Base-by-base conservation (phyloP, 2,888 invertebrate genomes). In the Liposcelis brunnea region DNA sequence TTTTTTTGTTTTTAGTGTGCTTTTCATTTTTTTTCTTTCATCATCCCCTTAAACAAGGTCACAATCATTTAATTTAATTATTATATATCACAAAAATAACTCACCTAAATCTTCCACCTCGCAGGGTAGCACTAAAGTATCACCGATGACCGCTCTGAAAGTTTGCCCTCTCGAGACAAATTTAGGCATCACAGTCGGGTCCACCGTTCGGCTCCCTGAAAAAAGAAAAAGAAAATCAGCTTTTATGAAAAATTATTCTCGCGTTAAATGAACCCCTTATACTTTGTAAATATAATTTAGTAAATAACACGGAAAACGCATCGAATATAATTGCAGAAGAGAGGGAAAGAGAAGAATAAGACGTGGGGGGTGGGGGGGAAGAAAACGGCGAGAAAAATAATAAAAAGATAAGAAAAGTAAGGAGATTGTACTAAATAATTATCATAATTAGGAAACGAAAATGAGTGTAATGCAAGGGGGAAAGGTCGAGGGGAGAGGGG, bases 101-200 rank as follows among this genome's bases (percentile, higher is more conserved):
- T 74, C 62, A 82, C 83, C 83, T 54, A 82, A 66, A 60, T 83
- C 80, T 59, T 82, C 80, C 10, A 83, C 81, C 63, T 82, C 80
- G 54, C 83, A 84, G 7, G 83, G 83, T 47, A 84, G 63, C 42
- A 79, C 71, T 43, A 84, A 68, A 0, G 81, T 80, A 59, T 84
- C 83, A 4, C 83, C 83, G 1, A 79, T 77, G 38, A 82, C 80
- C 0, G 80, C 80, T 52, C 80, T 68, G 64, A 80, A 83, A 6
- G 80, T 78, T 58, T 80, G 81, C 0, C 81, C 80, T 18, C 77
- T 68, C 1, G 82, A 80, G 51, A 81, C 61, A 59, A 84, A 83
- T 56, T 78, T 69, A 0, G 83, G 82, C 0, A 73, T 70, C 47
- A 62, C 59, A 14, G 56, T 57, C 15, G 54, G 18, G 6, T 43